phyloP scores from a whole-genome alignment of 2,113 vertebrate species.

The Percina caprodes region DNA sequence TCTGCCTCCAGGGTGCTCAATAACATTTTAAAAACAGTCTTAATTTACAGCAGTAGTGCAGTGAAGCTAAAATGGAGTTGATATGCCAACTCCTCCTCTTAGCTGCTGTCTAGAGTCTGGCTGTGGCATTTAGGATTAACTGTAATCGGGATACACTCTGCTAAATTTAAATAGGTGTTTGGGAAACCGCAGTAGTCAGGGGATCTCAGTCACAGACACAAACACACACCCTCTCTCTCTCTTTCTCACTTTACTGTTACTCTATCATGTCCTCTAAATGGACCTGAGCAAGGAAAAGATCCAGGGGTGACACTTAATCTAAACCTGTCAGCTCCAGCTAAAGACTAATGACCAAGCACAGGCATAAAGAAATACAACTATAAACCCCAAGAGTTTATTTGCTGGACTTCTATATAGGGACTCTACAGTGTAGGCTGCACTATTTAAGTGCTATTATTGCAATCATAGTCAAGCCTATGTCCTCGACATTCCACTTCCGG shows the following conservation, averaged over 20 bases:
- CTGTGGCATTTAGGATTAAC: constrained; percentile 68
- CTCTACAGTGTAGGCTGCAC: background rate
- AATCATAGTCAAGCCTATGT: too few relatives aligned
- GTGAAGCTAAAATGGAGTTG: constrained; percentile 52
- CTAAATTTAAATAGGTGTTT: constrained; percentile 39
- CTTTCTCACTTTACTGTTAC: background rate
- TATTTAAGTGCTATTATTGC: background rate
- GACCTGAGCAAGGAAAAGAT: background rate
- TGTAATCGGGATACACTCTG: constrained; percentile 64
- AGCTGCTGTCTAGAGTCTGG: constrained; percentile 58
- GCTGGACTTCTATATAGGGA: too few relatives aligned
- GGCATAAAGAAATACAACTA: background rate
- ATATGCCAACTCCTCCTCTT: constrained; percentile 55
- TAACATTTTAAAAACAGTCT: constrained; percentile 54
- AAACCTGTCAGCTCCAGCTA: background rate
- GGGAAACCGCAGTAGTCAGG: constrained; percentile 26
- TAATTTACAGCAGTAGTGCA: constrained; percentile 47
- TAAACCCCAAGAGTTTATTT: background rate
- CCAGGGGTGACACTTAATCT: background rate
- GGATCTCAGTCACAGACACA: background rate
- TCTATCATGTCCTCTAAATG: background rate
- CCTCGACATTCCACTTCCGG: too few relatives aligned
- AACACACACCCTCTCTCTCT: background rate
- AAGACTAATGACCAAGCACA: background rate
- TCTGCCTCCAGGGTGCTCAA: constrained; percentile 48